phyloP scores from a whole-genome alignment of 2,797 vertebrate genomes.

The Dromococcyx pavoninus region DNA sequence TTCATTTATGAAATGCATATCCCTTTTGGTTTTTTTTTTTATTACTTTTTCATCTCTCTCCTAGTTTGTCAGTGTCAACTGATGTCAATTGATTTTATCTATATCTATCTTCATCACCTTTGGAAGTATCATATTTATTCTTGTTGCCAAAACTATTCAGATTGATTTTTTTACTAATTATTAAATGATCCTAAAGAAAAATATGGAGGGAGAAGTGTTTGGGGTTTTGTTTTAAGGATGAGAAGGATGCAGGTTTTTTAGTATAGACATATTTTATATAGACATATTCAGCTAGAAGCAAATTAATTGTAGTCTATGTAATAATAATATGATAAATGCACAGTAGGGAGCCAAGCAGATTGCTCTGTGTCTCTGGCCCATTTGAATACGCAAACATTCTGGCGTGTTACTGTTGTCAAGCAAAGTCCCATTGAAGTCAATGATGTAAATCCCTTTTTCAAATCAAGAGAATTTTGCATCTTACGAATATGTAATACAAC shows the following conservation, averaged over 20 bases:
- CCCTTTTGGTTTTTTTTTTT: neutral
- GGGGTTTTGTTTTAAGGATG: neutral
- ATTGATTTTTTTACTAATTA: neutral
- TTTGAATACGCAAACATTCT: conserved; percentile 34
- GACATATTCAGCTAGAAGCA: neutral
- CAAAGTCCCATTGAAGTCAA: neutral
- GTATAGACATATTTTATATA: neutral
- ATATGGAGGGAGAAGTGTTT: neutral
- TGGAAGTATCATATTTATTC: neutral
- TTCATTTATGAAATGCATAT: neutral
- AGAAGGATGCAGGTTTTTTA: neutral
- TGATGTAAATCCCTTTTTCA: neutral
- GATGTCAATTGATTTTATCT: neutral
- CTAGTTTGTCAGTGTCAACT: neutral
- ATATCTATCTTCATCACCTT: neutral
- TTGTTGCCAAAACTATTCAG: neutral
- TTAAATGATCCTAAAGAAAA: neutral
- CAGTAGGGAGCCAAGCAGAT: conserved; percentile 23
- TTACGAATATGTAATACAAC: neutral
- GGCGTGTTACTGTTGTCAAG: neutral
- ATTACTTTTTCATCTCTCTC: neutral
- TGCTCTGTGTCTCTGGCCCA: neutral
- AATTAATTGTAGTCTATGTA: neutral
- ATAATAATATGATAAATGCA: neutral
- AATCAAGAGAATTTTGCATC: neutral